A percentile compares a stretch with the other conserved stretches of the same genome.
Evolutionary conservation across 2,113 vertebrate genomes (phyloP).

Genomic region (Spizaetus ornatus): DNA sequence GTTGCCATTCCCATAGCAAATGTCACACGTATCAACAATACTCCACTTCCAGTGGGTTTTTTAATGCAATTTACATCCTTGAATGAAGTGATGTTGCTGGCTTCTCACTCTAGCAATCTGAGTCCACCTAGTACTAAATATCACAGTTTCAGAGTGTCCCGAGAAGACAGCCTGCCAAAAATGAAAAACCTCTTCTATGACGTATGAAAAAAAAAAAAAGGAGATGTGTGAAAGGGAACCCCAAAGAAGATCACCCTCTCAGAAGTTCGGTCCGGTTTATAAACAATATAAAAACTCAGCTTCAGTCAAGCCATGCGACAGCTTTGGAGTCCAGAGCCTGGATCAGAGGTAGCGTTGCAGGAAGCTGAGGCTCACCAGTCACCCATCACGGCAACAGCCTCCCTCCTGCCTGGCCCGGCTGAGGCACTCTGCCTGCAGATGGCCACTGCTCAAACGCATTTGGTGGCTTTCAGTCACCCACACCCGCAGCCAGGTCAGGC

Average conservation of each 20-base stretch:
- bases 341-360: neutral
- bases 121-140: neutral
- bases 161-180: neutral
- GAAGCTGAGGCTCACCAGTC: neutral
- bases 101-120: neutral
- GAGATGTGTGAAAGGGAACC: neutral
- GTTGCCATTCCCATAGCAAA: neutral
- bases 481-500: neutral
- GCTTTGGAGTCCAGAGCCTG: neutral
- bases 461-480: neutral
- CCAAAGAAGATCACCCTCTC: neutral
- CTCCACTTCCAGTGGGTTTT: neutral
- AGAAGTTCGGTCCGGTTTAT: neutral
- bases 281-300: neutral
- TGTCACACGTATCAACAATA: neutral
- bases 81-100: neutral
- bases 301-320: neutral
- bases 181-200: neutral
- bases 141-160: neutral
- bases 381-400: neutral
- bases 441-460: neutral
- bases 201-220: neutral
- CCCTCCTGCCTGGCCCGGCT: no score
- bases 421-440: neutral
- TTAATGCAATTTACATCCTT: neutral